Evolutionary conservation across 1,140 invertebrate species (phyloP), one percentile per base, ranked within the genome.

Genomic region (Telenomus remus): DNA sequence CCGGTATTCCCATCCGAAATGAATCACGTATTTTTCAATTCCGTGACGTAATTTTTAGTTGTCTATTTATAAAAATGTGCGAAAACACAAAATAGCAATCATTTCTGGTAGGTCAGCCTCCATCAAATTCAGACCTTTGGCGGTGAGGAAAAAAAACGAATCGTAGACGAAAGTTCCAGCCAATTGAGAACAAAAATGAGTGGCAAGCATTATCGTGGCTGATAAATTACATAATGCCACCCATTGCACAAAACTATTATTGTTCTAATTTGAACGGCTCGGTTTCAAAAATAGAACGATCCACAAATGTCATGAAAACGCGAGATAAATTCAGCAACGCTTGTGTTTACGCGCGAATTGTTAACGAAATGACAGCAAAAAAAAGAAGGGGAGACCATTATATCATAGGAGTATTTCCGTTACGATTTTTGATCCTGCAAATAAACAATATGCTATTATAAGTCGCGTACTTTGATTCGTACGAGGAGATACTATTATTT

Each of bases 391-490:
- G 65, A 44, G 43, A 44, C 11, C 11, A 55, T 78, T 78, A 73
- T 70, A 74, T 78, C 66, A 71, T 71, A 50, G 49, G n/a, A 61
- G 61, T 75, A 70, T 74, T 78, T 74, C 56, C 71, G 57, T 68
- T 75, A 57, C 34, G 49, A 78, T 78, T 75, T 71, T 72, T 71
- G 68, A 68, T 73, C 53, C 51, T 51, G 50, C 39, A 46, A 64
- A 53, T 78, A 71, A 78, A 78, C 68, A 75, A 61, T 74, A 75
- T 64, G 63, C 63, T 72, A 75, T 78, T 74, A 71, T 70, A 78
- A 71, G 42, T 65, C 46, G 49, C 16, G 76, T 59, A 78, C 76
- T 78, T 78, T 78, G 76, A 74, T 74, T 74, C 71, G 61, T 78
- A 47, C 12, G 46, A 60, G 47, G 37, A 78, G 65, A 78, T 70